A percentile compares a stretch with the other conserved stretches of the same genome.
Evolutionary conservation across 2,888 invertebrate genomes (phyloP).

Genomic region (Campopleginae sp.): DNA sequence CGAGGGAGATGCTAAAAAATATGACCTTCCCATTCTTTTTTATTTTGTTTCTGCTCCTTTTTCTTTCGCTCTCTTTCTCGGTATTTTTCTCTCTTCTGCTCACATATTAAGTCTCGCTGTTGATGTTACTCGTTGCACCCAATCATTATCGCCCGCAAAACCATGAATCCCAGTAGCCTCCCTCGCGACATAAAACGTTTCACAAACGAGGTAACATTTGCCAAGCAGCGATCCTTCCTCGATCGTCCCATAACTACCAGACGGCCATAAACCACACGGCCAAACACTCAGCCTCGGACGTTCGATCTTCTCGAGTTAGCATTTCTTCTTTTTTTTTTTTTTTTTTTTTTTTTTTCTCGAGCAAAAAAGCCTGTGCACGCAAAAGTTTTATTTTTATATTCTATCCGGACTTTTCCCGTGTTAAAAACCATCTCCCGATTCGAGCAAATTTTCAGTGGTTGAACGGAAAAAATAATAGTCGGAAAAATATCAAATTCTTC

Average conservation of each 20-base stretch:
- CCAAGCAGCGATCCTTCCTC: constrained; percentile 42
- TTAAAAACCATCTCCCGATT: neutral
- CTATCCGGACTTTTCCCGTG: neutral
- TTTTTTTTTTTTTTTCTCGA: constrained; percentile 8
- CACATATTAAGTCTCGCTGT: neutral
- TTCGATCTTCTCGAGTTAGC: constrained; percentile 32
- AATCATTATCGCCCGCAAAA: constrained; percentile 45
- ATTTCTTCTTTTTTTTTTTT: constrained; percentile 13
- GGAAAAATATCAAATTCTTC: no score
- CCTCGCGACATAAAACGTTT: constrained; percentile 56
- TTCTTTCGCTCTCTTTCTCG: neutral
- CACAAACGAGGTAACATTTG: constrained; percentile 39
- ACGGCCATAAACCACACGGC: constrained; percentile 54
- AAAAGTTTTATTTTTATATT: neutral
- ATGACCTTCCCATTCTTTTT: constrained; percentile 43
- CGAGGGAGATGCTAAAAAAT: constrained; percentile 53
- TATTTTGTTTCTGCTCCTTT: neutral
- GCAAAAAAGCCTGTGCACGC: neutral
- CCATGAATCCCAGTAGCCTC: constrained; percentile 49
- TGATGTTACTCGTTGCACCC: constrained; percentile 2
- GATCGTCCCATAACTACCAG: constrained; percentile 49
- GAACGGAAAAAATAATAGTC: no score
- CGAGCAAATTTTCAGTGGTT: neutral
- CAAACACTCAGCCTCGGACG: constrained; percentile 10
- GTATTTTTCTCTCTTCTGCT: neutral